A percentile compares a stretch with the other conserved stretches of the same genome.
Evolutionary conservation across 2,113 vertebrate genomes (phyloP).

Genomic region (Neoarius graeffei): DNA sequence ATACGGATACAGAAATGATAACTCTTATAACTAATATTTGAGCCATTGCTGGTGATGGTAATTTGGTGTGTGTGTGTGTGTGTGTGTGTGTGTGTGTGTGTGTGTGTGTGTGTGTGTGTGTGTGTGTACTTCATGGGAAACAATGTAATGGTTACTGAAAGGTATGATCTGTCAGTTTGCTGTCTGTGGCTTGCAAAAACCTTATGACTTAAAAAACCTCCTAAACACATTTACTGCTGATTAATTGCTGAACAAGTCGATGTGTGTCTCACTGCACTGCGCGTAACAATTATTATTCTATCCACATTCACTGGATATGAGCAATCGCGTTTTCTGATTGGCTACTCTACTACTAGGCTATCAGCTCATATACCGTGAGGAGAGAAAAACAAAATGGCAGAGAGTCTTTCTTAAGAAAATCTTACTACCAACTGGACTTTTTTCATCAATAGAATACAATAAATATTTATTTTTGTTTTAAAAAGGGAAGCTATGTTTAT

Average conservation of each 20-base stretch:
- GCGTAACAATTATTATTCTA: constrained; percentile 22
- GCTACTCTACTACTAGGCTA: no score
- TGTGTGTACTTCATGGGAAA: not conserved
- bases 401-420: no score
- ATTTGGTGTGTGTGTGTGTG: constrained; percentile 35
- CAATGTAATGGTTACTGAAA: constrained; percentile 14
- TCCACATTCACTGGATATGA: no score
- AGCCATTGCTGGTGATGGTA: constrained; percentile 21
- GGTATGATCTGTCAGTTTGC: constrained; percentile 36
- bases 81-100: constrained; percentile 11
- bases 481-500: no score
- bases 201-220: constrained; percentile 23
- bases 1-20: constrained; percentile 35
- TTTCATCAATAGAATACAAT: no score
- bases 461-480: no score
- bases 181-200: constrained; percentile 28
- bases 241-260: constrained; percentile 20
- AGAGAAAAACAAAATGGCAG: no score
- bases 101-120: constrained; percentile 24
- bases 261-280: constrained; percentile 1
- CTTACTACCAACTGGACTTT: no score
- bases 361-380: no score
- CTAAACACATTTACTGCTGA: constrained; percentile 26
- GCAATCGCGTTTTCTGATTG: no score
- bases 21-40: constrained; percentile 30